Evolutionary conservation across 2,888 invertebrate genomes (phyloP).

Genomic region (Orthosia gothica): DNA sequence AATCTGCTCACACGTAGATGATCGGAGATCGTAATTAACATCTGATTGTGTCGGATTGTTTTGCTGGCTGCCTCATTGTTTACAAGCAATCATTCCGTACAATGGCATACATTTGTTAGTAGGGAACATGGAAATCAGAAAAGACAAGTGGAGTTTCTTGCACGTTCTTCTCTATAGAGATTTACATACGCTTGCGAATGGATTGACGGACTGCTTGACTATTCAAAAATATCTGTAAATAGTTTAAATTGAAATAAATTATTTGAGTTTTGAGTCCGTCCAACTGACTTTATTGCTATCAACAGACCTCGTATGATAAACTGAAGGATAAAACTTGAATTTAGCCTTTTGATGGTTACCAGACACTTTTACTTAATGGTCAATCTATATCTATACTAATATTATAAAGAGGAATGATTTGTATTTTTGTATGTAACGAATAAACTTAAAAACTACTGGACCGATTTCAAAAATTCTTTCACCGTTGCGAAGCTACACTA

Average conservation of each 20-base stretch:
- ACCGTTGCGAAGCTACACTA: too few species aligned
- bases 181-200: too few species aligned
- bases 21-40: conserved; percentile 23
- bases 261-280: background rate
- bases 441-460: too few species aligned
- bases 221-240: too few species aligned
- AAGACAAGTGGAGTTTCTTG: background rate
- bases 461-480: too few species aligned
- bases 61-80: conserved; percentile 36
- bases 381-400: too few species aligned
- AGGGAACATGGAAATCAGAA: background rate
- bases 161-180: too few species aligned
- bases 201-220: too few species aligned
- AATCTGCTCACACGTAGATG: conserved; percentile 37
- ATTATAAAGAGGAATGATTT: too few species aligned
- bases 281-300: background rate
- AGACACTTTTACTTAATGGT: background rate
- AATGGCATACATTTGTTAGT: background rate
- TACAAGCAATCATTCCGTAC: conserved; percentile 29
- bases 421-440: too few species aligned
- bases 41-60: conserved; percentile 28
- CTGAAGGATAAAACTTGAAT: background rate
- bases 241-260: too few species aligned
- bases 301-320: background rate
- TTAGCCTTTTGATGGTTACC: background rate